A percentile compares a stretch with the other conserved stretches of the same genome.
Conservation (phyloP, 2,797 vertebrate genomes). For the Microchirus variegatus region DNA sequence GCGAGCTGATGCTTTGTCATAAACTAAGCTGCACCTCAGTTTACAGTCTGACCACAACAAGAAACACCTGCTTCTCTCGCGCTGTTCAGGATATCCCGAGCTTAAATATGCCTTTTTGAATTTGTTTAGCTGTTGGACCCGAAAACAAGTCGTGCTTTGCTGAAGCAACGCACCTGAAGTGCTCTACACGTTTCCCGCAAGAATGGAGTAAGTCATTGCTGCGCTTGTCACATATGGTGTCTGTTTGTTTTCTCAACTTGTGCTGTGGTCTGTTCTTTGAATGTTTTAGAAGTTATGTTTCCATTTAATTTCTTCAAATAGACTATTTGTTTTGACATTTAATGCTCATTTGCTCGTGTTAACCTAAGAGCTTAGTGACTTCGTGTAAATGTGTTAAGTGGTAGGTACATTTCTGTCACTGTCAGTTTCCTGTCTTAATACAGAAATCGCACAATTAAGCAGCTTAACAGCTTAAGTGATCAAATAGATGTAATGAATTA, state of each 20-base stretch:
- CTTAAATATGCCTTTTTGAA: conserved; percentile 82
- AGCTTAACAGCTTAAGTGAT: conserved; percentile 34
- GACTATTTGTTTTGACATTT: too few species aligned
- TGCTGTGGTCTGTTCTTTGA: background rate
- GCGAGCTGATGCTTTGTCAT: conserved; percentile 80
- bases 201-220: conserved; percentile 85
- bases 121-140: conserved; percentile 56
- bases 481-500: conserved; percentile 37
- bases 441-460: conserved; percentile 12
- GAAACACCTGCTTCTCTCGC: conserved; percentile 66
- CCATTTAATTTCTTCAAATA: too few species aligned
- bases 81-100: conserved; percentile 70
- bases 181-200: conserved; percentile 80
- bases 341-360: background rate
- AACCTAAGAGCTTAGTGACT: too few species aligned
- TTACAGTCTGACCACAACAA: conserved; percentile 83
- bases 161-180: conserved; percentile 83
- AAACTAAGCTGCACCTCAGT: conserved; percentile 76
- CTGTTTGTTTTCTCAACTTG: background rate
- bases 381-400: background rate
- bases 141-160: conserved; percentile 83
- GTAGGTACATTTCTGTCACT: background rate
- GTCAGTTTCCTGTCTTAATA: background rate
- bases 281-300: background rate
- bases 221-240: background rate